A percentile compares a stretch with the other conserved stretches of the same genome.
Conservation (phyloP, 1,140 invertebrate species). For the Drosophila lowei region DNA sequence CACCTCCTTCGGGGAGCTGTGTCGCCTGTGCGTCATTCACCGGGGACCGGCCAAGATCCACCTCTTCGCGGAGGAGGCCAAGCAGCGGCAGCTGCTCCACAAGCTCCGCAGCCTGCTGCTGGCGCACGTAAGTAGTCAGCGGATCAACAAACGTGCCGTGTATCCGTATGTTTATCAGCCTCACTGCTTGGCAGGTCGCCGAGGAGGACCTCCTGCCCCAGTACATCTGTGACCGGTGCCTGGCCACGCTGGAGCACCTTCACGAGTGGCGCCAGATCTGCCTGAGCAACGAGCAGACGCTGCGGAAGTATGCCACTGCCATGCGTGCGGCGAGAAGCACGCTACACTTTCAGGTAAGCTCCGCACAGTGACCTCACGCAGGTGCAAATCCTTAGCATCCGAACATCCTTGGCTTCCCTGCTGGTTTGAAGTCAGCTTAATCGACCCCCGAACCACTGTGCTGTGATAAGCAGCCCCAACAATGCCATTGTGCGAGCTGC, state of each 20-base stretch:
- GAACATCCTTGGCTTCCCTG: too few species aligned
- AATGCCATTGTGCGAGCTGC: constrained; percentile 36
- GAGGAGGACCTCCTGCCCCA: constrained; percentile 89
- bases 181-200: constrained; percentile 84
- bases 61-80: constrained; percentile 88
- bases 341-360: too few species aligned
- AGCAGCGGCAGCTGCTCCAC: constrained; percentile 87
- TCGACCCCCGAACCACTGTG: constrained; percentile 8
- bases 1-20: constrained; percentile 86
- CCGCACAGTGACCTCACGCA: constrained; percentile 1
- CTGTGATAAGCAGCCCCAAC: constrained; percentile 37
- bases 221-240: constrained; percentile 88
- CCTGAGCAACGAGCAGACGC: constrained; percentile 86
- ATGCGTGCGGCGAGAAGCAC: constrained; percentile 85
- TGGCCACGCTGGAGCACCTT: constrained; percentile 87
- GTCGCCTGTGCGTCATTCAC: constrained; percentile 87
- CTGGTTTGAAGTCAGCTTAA: not conserved
- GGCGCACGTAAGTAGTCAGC: constrained; percentile 76
- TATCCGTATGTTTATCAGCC: constrained; percentile 7
- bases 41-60: constrained; percentile 86
- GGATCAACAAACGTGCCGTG: not conserved
- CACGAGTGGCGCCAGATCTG: constrained; percentile 88
- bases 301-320: constrained; percentile 87
- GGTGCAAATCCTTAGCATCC: not conserved
- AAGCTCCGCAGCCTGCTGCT: constrained; percentile 88